Evolutionary conservation across 2,888 invertebrate species (phyloP), one percentile per base, ranked within the genome.

Genomic region (Pammene fasciana): DNA sequence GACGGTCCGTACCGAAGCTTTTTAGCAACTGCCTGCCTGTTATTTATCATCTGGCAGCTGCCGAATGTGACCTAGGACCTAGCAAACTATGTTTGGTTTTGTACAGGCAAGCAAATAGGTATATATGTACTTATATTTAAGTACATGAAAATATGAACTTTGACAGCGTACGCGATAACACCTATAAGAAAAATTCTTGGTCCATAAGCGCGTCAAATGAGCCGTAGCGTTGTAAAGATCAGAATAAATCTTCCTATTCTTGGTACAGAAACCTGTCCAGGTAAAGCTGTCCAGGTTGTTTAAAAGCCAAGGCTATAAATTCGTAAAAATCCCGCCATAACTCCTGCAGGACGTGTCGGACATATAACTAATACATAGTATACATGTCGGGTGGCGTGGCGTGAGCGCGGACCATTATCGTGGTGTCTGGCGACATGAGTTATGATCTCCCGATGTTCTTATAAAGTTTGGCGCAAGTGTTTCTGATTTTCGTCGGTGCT

Each of bases 321-420:
- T 18, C 10, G 18, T 26, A 50, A 50, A 50, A 26, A 50, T 41
- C 50, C 6, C 16, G 50, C 50, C 18, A 52, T 50, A 62, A 62
- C 61, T 62, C 61, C 14, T 62, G 0, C 18, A 26, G 41, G n/a
- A 62, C 62, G 48, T 62, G 61, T 59, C n/a, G 60, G 41, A 18
- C 16, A 45, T 54, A 36, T 46, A 46, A 45, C n/a, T 45, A 59
- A 46, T 59, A 57, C n/a, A n/a, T n/a, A n/a, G n/a, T n/a, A 34
- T 46, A 18, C 41, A 68, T 54, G 46, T 54, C 50, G 10, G 26
- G 36, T n/a, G 36, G 18, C 45, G 59, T 66, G 34, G 52, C 67
- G 68, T 64, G 67, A 56, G 43, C 68, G 10, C 13, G 36, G 50
- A 16, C 62, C 62, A 57, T 68, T 68, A 64, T 16, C 50, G 62